Base-by-base conservation (phyloP, 2,888 invertebrate species). In the Ichneumon xanthorius region DNA sequence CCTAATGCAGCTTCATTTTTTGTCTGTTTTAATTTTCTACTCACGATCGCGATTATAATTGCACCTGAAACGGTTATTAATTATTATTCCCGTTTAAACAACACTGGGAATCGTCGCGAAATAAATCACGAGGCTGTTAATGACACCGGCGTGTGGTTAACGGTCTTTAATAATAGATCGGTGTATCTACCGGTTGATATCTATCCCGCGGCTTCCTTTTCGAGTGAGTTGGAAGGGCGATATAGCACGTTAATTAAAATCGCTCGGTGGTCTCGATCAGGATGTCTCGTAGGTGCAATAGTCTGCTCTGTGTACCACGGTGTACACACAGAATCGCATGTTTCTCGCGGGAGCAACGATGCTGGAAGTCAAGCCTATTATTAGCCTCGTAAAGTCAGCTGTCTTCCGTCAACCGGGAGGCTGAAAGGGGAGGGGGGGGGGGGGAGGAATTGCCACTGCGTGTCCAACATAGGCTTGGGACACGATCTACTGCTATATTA, bases 311-410 rank as follows among this genome's bases (percentile, higher is more conserved):
- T 63, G 63, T 33, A 63, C 63, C 33, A 5, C 33, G 33, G 6
- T 30, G 16, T 63, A 63, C 37, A 40, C 67, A 40, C 58, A 26
- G 40, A 37, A 14, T 5, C 63, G 37, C 53, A 45, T 40, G 30
- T 73, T 70, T 72, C 77, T 80, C 40, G 40, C 71, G 84, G 61
- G 75, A 77, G 78, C 76, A 80, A 82, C 84, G 76, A 85, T 65
- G 70, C 80, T 85, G 80, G 80, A 84, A 82, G 72, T 73, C 53
- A 55, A 70, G 68, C 75, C 81, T 87, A 87, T 85, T 87, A 87
- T 85, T 87, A 87, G 83, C 63, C 68, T 79, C 79, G 71, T 85
- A 71, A 65, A 83, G 83, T 85, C 80, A 83, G 83, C 85, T 87
- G 85, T 85, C 83, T 83, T 85, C 83, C 83, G 87, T 87, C 81